Evolutionary conservation across 2,888 invertebrate genomes (phyloP).

Genomic region (Amiota communis): DNA sequence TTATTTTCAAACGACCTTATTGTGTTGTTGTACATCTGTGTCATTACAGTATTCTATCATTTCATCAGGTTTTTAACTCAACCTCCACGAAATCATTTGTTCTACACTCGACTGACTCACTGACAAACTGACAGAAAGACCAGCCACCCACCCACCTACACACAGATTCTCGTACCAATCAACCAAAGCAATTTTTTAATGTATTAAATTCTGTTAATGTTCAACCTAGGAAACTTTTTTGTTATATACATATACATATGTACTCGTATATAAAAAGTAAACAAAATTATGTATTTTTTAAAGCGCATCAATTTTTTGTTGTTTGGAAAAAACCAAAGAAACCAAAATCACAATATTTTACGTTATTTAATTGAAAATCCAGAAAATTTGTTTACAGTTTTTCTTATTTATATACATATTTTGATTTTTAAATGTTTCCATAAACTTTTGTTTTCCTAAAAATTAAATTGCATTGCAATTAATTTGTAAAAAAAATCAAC

Average conservation of each 20-base stretch:
- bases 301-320: neutral
- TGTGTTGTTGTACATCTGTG: neutral
- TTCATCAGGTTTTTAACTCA: constrained; percentile 12
- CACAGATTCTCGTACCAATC: neutral
- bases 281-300: neutral
- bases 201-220: too few species aligned
- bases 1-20: neutral
- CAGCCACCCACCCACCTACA: neutral
- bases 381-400: too few species aligned
- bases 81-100: constrained; percentile 23
- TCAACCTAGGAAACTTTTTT: too few species aligned
- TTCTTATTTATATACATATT: too few species aligned
- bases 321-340: neutral
- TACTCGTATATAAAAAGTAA: neutral
- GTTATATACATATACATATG: too few species aligned
- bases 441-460: too few species aligned
- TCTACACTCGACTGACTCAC: neutral
- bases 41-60: constrained; percentile 15
- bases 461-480: too few species aligned
- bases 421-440: too few species aligned
- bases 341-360: too few species aligned
- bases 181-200: too few species aligned
- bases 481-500: constrained; percentile 26
- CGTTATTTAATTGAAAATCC: too few species aligned
- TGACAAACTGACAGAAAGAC: neutral